Evolutionary conservation across 2,797 vertebrate species (phyloP).

Genomic region (Eulemur coronatus): DNA sequence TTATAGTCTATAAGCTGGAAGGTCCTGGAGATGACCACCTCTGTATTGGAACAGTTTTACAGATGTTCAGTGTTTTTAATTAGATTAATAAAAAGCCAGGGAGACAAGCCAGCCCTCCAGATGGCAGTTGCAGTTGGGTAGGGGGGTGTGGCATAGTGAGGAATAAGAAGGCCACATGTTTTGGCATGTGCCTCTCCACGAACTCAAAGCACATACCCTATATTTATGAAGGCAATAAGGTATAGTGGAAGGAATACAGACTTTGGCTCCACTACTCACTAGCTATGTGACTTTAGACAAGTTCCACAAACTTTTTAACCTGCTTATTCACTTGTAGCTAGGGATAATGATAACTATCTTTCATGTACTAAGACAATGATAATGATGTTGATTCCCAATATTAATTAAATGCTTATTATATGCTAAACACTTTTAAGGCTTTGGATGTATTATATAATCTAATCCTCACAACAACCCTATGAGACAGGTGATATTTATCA

Average conservation of each 20-base stretch:
- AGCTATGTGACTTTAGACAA: slow-evolving; percentile 36
- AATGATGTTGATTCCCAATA: slow-evolving; percentile 2
- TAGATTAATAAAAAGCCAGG: slow-evolving; percentile 2
- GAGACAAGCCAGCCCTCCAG: not conserved
- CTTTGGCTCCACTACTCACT: not conserved
- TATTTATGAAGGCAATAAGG: not conserved
- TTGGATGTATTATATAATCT: slow-evolving; percentile 14
- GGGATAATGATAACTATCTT: slow-evolving; percentile 14
- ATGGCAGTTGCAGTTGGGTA: not conserved
- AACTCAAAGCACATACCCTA: not conserved
- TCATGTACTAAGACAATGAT: slow-evolving; percentile 10
- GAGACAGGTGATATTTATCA: slow-evolving; percentile 24
- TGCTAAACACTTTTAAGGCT: not conserved
- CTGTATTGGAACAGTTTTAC: not conserved
- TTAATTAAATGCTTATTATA: not conserved
- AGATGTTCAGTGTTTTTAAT: slow-evolving; percentile 31
- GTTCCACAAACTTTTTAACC: not conserved
- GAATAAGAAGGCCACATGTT: not conserved
- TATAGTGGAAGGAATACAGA: slow-evolving; percentile 14
- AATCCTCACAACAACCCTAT: not conserved
- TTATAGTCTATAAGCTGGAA: not conserved
- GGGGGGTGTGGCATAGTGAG: not conserved
- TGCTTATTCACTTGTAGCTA: not conserved
- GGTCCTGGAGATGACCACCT: not conserved
- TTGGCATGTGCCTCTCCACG: not conserved